phyloP scores from a whole-genome alignment of 1,140 invertebrate species.

The Ooceraea biroi region DNA sequence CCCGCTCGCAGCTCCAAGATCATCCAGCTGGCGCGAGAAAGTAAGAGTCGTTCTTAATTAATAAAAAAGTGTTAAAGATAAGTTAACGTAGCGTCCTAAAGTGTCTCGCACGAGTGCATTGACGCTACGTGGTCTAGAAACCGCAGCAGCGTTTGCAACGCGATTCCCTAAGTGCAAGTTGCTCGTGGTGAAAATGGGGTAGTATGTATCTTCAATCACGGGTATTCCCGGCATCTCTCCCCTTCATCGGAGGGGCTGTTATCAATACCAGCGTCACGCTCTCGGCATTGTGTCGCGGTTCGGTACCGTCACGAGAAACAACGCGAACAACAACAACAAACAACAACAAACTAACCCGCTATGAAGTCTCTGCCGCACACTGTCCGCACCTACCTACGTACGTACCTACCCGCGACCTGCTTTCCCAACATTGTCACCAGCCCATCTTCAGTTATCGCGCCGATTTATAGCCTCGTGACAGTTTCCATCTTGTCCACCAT shows the following conservation, averaged over 20 bases:
- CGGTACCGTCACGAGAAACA: conserved; percentile 69
- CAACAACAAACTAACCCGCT: conserved; percentile 74
- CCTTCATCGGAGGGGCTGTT: conserved; percentile 62
- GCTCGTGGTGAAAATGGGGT: conserved; percentile 58
- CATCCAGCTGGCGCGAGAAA: not conserved
- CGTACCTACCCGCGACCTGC: conserved; percentile 66
- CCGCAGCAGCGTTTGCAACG: conserved; percentile 31
- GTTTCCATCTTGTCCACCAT: conserved; percentile 69
- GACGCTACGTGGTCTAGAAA: conserved; percentile 31
- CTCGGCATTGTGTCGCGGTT: conserved; percentile 70
- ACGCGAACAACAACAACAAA: conserved; percentile 74
- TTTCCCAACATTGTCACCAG: conserved; percentile 71
- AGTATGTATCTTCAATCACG: conserved; percentile 62
- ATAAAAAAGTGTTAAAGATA: not conserved
- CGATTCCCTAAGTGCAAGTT: conserved; percentile 54
- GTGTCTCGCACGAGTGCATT: conserved; percentile 15
- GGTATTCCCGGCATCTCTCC: conserved; percentile 49
- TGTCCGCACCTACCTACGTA: conserved; percentile 40
- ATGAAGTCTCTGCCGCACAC: conserved; percentile 59
- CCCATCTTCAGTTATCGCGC: conserved; percentile 69
- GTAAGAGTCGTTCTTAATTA: not conserved
- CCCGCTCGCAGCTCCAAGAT: not conserved
- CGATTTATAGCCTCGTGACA: conserved; percentile 72
- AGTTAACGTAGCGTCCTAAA: not conserved
- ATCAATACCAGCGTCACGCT: conserved; percentile 70